Conservation (phyloP, 2,113 vertebrate species). For the Chascanopsetta lugubris region DNA sequence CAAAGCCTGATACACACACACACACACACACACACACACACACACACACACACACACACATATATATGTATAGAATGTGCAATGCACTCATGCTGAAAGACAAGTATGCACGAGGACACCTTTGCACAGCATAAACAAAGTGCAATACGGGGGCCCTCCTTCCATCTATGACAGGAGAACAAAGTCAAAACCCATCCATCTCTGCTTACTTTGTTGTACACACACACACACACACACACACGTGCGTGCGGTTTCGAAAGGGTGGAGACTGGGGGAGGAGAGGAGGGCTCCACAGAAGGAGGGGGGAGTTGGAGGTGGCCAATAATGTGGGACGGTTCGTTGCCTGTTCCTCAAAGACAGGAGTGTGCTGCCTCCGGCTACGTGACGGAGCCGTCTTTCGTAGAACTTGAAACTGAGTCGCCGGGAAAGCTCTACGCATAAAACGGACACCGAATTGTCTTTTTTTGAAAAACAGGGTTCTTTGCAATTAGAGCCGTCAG, state of each 20-base stretch:
- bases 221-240: not conserved
- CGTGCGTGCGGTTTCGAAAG: not conserved
- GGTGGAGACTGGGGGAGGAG: not conserved
- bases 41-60: conserved; percentile 5
- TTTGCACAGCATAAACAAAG: conserved; percentile 19
- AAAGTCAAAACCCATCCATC: conserved; percentile 51
- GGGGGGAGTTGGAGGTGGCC: conserved; percentile 48
- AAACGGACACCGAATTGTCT: conserved; percentile 21
- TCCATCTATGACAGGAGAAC: conserved; percentile 81
- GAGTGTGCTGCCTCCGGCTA: conserved; percentile 44
- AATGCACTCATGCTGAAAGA: conserved; percentile 2
- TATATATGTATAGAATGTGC: not conserved
- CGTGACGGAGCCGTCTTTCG: conserved; percentile 50
- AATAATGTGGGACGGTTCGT: conserved; percentile 47
- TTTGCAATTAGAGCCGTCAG: conserved; percentile 9
- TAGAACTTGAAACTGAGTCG: conserved; percentile 27
- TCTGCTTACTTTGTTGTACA: conserved; percentile 6
- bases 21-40: conserved; percentile 12
- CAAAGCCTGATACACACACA: conserved; percentile 48
- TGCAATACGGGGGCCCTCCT: conserved; percentile 77
- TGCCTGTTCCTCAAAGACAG: conserved; percentile 69
- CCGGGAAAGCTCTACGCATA: conserved; percentile 26
- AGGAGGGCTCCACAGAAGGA: conserved; percentile 32
- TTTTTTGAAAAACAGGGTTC: conserved; percentile 2
- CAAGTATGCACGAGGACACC: conserved; percentile 7